Evolutionary conservation across 2,113 vertebrate genomes (phyloP).

Genomic region (Apaloderma vittatum): DNA sequence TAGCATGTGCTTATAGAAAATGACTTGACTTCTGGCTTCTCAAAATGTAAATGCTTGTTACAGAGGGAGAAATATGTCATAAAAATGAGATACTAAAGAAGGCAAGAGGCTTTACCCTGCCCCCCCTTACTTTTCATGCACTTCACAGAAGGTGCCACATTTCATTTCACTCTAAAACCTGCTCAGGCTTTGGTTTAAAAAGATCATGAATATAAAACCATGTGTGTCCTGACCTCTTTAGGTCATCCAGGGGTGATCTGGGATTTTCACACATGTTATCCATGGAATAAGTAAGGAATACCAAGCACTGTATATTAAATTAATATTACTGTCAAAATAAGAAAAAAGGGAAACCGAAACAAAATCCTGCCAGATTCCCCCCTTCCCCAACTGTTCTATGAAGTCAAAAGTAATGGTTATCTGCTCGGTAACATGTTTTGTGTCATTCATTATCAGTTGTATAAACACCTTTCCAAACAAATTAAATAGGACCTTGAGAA

Average conservation of each 20-base stretch:
- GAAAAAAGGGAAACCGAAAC: not conserved
- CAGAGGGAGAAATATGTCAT: not conserved
- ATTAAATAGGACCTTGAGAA: not conserved
- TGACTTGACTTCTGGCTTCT: not conserved
- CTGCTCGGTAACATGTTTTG: not conserved
- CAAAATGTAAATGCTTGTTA: not conserved
- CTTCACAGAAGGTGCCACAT: not conserved
- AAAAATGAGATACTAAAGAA: constrained; percentile 5
- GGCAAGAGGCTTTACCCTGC: not conserved
- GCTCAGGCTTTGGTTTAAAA: not conserved
- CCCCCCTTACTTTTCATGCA: not conserved
- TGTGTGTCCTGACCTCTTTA: not conserved
- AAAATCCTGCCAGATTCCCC: not conserved
- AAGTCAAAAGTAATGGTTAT: not conserved
- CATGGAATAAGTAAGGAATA: not conserved
- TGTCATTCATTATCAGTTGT: not conserved
- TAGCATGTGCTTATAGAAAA: not conserved
- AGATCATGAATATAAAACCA: not conserved
- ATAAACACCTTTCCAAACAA: not conserved
- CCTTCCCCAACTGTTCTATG: not conserved
- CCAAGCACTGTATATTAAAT: not conserved
- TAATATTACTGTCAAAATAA: not conserved
- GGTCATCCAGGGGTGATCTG: not conserved
- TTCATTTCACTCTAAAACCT: not conserved
- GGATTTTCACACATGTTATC: not conserved